Evolutionary conservation across 2,888 invertebrate species (phyloP).

Genomic region (Nephrocerus scutellatus): DNA sequence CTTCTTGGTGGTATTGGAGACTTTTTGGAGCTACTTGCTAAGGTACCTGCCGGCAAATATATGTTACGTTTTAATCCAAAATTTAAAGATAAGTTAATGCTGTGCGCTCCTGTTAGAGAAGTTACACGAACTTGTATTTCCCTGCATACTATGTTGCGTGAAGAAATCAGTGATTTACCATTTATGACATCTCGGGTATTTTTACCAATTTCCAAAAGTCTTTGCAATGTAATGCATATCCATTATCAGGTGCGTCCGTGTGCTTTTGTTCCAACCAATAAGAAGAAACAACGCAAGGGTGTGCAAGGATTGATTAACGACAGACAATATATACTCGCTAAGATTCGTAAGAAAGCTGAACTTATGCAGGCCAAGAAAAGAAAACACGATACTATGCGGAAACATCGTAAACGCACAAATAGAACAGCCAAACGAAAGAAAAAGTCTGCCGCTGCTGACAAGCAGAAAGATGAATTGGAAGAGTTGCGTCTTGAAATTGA

Average conservation of each 20-base stretch:
- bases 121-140: slow-evolving; percentile 26
- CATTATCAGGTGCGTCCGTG: slow-evolving; percentile 31
- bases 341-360: slow-evolving; percentile 4
- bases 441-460: not conserved
- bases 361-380: not conserved
- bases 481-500: slow-evolving; percentile 11
- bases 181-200: slow-evolving; percentile 30
- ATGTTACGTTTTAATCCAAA: slow-evolving; percentile 33
- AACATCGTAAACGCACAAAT: not conserved
- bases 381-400: not conserved
- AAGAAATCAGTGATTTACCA: slow-evolving; percentile 24
- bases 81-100: slow-evolving; percentile 32
- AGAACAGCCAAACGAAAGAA: not conserved
- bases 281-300: not conserved
- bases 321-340: slow-evolving; percentile 6
- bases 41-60: slow-evolving; percentile 30
- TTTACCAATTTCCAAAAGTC: slow-evolving; percentile 29
- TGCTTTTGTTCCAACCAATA: slow-evolving; percentile 25
- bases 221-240: slow-evolving; percentile 33
- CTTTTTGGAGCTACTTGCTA: slow-evolving; percentile 31
- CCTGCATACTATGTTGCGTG: slow-evolving; percentile 26
- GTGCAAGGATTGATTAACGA: too few species aligned
- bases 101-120: slow-evolving; percentile 28
- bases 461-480: slow-evolving; percentile 1
- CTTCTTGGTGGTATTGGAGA: slow-evolving; percentile 30